Conservation (phyloP, 2,888 invertebrate genomes). For the Stramonita haemastoma region DNA sequence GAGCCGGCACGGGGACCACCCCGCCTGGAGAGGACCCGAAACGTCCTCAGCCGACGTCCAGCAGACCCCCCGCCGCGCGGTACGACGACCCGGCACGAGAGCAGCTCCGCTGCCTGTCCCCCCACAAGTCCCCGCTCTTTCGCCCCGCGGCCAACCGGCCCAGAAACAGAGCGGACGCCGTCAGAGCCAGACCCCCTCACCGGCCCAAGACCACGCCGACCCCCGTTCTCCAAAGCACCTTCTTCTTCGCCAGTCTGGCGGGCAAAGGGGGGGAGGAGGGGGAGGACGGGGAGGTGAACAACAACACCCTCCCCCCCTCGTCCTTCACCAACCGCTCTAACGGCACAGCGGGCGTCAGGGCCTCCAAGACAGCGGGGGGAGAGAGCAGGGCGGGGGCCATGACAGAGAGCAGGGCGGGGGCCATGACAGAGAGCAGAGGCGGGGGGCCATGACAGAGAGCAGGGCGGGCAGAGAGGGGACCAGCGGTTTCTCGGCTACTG, state of each 20-base stretch:
- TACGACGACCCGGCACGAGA: not conserved
- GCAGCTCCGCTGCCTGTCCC: not conserved
- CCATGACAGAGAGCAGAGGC: not conserved
- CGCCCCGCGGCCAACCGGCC: not conserved
- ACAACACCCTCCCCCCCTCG: not conserved
- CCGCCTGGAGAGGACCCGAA: not conserved
- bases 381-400: not conserved
- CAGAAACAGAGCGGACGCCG: not conserved
- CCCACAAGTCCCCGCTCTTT: not conserved
- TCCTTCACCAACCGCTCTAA: not conserved
- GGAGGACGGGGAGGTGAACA: not conserved
- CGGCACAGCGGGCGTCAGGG: not conserved
- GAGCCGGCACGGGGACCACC: not conserved
- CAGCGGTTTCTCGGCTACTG: not conserved
- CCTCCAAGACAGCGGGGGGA: not conserved
- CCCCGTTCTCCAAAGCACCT: slow-evolving; percentile 35
- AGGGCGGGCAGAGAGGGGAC: too few species aligned
- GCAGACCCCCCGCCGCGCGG: not conserved
- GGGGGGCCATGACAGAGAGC: not conserved
- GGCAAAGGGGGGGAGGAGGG: not conserved
- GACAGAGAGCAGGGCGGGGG: not conserved
- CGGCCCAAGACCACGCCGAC: slow-evolving; percentile 24
- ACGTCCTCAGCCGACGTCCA: not conserved
- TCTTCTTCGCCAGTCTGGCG: slow-evolving; percentile 29
- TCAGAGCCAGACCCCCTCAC: not conserved